Evolutionary conservation across 2,797 vertebrate species (phyloP).

Genomic region (Rhincodon typus): DNA sequence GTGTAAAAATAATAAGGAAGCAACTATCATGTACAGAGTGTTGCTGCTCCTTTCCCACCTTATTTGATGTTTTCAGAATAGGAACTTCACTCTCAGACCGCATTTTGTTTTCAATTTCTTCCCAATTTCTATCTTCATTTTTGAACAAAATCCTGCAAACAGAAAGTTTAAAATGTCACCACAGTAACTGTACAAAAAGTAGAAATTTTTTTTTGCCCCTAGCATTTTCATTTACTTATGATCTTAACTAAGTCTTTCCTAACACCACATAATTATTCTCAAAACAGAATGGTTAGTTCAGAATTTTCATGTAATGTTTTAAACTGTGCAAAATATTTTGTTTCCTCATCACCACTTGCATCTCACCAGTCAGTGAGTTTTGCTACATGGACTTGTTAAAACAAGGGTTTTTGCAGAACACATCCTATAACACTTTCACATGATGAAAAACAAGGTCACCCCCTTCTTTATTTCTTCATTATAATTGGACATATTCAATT

Average conservation of each 20-base stretch:
- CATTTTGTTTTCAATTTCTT: constrained; percentile 89
- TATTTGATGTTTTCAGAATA: constrained; percentile 90
- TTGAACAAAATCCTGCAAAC: constrained; percentile 86
- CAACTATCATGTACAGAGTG: background rate
- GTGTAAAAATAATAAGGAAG: background rate
- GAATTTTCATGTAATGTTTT: background rate
- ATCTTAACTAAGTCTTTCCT: background rate
- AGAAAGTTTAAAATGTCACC: constrained; percentile 32
- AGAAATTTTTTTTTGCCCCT: background rate
- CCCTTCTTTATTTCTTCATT: background rate
- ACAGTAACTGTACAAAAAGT: background rate
- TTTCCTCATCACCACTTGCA: background rate
- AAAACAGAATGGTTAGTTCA: background rate
- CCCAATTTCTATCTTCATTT: constrained; percentile 95
- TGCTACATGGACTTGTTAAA: background rate
- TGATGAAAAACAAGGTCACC: too few relatives aligned
- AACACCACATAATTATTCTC: background rate
- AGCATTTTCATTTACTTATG: background rate
- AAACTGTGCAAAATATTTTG: background rate
- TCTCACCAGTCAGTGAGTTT: background rate
- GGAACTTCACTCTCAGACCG: constrained; percentile 82
- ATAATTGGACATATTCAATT: background rate
- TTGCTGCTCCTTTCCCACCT: constrained; percentile 59
- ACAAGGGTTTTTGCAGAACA: too few relatives aligned
- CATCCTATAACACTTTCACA: too few relatives aligned